phyloP scores from a whole-genome alignment of 2,888 invertebrate genomes.

The Aplocera efformata region DNA sequence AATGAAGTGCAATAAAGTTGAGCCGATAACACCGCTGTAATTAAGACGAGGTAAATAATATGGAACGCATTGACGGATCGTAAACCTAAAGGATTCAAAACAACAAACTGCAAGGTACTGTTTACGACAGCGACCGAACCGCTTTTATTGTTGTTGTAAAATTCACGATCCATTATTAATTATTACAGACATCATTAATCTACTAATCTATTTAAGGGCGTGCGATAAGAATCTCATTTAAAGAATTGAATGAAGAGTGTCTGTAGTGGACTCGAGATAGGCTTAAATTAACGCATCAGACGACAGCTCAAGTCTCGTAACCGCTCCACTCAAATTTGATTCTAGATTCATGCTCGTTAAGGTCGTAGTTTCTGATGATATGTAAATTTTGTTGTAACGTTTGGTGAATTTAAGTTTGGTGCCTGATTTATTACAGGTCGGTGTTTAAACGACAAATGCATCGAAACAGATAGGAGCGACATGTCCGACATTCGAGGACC shows the following conservation, averaged over 20 bases:
- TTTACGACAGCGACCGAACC: slow-evolving; percentile 72
- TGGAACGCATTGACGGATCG: slow-evolving; percentile 74
- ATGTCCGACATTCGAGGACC: slow-evolving; percentile 78
- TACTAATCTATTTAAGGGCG: slow-evolving; percentile 80
- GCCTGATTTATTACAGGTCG: slow-evolving; percentile 80
- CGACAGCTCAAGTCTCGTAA: slow-evolving; percentile 4
- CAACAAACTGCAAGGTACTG: slow-evolving; percentile 73
- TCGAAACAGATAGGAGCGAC: slow-evolving; percentile 80
- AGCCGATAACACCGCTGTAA: slow-evolving; percentile 65
- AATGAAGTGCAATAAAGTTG: slow-evolving; percentile 62
- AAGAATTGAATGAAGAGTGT: slow-evolving; percentile 81
- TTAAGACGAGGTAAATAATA: slow-evolving; percentile 76
- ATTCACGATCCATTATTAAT: slow-evolving; percentile 80
- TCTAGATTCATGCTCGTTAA: slow-evolving; percentile 9
- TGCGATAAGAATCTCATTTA: slow-evolving; percentile 80
- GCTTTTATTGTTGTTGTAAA: slow-evolving; percentile 79
- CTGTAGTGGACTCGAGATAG: slow-evolving; percentile 77
- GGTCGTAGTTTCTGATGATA: slow-evolving; percentile 25
- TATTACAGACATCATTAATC: slow-evolving; percentile 81
- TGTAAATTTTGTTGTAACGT: slow-evolving; percentile 30
- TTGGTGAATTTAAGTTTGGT: slow-evolving; percentile 31
- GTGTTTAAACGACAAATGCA: slow-evolving; percentile 81
- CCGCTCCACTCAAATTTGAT: slow-evolving; percentile 22
- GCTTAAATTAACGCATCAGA: slow-evolving; percentile 63
- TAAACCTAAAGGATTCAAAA: slow-evolving; percentile 73